phyloP scores from a whole-genome alignment of 2,797 vertebrate species.

The Mallotus villosus region DNA sequence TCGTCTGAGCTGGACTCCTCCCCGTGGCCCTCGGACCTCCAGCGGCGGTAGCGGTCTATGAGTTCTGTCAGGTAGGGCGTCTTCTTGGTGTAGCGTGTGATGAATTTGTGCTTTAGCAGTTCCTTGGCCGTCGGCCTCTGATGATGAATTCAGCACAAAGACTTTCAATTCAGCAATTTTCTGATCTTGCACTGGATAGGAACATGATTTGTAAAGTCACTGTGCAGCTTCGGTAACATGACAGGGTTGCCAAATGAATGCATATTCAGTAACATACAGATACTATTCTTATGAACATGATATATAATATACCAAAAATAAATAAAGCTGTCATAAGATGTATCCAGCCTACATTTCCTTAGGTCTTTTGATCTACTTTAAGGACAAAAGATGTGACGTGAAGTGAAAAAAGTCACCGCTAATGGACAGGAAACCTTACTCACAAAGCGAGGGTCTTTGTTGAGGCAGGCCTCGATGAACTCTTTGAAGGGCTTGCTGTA shows the following conservation, averaged over 20 bases:
- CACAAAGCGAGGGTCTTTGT: slow-evolving; percentile 97
- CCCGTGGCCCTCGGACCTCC: slow-evolving; percentile 94
- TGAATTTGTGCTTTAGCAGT: slow-evolving; percentile 95
- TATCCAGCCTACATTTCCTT: background rate
- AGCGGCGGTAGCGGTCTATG: slow-evolving; percentile 94
- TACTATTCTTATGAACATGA: too few species aligned
- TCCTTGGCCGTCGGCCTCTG: slow-evolving; percentile 97
- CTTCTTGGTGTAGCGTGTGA: slow-evolving; percentile 93
- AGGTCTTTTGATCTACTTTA: background rate
- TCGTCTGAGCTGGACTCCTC: slow-evolving; percentile 96
- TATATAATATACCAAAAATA: too few species aligned
- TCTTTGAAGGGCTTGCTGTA: slow-evolving; percentile 99
- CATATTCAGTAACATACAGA: too few species aligned
- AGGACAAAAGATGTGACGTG: background rate
- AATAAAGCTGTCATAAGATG: background rate
- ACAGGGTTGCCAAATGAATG: too few species aligned
- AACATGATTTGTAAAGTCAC: too few species aligned
- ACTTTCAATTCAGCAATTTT: slow-evolving; percentile 4
- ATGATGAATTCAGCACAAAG: slow-evolving; percentile 4
- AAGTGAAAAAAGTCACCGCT: background rate
- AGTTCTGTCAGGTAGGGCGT: slow-evolving; percentile 94
- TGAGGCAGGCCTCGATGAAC: slow-evolving; percentile 97
- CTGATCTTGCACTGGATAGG: too few species aligned
- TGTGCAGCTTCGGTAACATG: too few species aligned
- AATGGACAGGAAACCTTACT: slow-evolving; percentile 61